These are phyloP conservation scores for Parascotia fuliginaria DNA, from an alignment of 2,888 invertebrate species.

Conservation along the genomic window DNA sequence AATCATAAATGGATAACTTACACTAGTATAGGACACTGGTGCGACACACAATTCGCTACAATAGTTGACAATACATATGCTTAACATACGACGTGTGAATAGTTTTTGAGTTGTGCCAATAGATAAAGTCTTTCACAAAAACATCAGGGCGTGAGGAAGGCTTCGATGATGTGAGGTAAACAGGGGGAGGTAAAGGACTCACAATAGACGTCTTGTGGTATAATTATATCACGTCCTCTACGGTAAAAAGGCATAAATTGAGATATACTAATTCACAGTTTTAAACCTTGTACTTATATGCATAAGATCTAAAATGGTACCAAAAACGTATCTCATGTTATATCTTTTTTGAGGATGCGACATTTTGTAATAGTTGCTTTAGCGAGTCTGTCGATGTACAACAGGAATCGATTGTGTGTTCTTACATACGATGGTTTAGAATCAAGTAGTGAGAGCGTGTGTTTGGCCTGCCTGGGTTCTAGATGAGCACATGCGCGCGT, in stretches of 20 bases:
- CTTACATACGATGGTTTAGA: slow-evolving; percentile 47
- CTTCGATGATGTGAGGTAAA: slow-evolving; percentile 75
- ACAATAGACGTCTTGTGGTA: slow-evolving; percentile 53
- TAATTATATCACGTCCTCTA: no score
- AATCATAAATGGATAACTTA: slow-evolving; percentile 43
- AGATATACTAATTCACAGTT: not conserved
- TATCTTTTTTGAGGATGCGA: not conserved
- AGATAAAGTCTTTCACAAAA: slow-evolving; percentile 52
- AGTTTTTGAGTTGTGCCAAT: slow-evolving; percentile 83
- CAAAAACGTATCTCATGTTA: no score
- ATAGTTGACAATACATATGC: slow-evolving; percentile 68
- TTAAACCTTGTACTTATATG: no score
- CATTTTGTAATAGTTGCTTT: no score
- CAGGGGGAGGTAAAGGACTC: slow-evolving; percentile 81
- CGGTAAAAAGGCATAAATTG: not conserved
- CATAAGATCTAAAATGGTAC: no score
- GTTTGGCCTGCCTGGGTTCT: slow-evolving; percentile 76
- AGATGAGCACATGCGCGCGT: slow-evolving; percentile 85
- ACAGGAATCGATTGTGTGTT: slow-evolving; percentile 62
- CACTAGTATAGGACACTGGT: slow-evolving; percentile 66
- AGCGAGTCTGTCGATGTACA: slow-evolving; percentile 4
- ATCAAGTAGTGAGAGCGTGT: slow-evolving; percentile 51
- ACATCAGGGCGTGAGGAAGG: slow-evolving; percentile 82
- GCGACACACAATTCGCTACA: slow-evolving; percentile 67
- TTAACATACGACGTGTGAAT: slow-evolving; percentile 73